Conservation (phyloP, 1,140 invertebrate species). For the Calycopis cecrops region DNA sequence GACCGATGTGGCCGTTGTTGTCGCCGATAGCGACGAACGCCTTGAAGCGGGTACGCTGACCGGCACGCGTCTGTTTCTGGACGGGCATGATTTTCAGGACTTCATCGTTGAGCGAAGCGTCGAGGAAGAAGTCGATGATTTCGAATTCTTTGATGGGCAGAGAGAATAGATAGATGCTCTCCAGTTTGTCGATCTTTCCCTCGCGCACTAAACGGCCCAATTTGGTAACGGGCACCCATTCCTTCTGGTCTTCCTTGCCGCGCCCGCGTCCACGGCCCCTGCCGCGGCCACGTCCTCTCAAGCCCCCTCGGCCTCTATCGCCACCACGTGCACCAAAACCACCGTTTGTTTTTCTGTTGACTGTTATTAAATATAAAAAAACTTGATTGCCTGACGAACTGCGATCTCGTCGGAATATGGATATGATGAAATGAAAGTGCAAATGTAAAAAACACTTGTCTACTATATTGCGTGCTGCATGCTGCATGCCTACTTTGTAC, state of each 20-base stretch:
- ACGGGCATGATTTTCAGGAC: constrained; percentile 99
- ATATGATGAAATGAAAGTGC: too few species aligned
- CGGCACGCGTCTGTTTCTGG: constrained; percentile 99
- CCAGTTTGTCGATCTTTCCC: constrained; percentile 96
- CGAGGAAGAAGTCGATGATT: constrained; percentile 99
- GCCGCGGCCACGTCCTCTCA: constrained; percentile 87
- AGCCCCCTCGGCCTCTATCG: constrained; percentile 87
- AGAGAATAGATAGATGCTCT: constrained; percentile 99
- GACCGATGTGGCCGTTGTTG: constrained; percentile 98
- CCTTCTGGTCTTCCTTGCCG: constrained; percentile 97
- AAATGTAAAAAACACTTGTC: too few species aligned
- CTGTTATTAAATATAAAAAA: too few species aligned
- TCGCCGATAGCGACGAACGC: constrained; percentile 96
- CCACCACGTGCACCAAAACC: constrained; percentile 91
- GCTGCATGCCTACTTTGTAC: too few species aligned
- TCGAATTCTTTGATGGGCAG: constrained; percentile 99
- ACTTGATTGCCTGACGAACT: too few species aligned
- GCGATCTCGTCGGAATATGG: too few species aligned
- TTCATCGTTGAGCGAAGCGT: constrained; percentile 94
- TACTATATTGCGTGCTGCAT: too few species aligned
- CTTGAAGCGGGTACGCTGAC: constrained; percentile 99
- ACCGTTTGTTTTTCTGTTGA: too few species aligned
- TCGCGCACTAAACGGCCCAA: constrained; percentile 97
- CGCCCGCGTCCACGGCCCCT: constrained; percentile 90
- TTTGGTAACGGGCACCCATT: constrained; percentile 99